Conservation (phyloP, 2,113 vertebrate genomes). For the Martes martes region DNA sequence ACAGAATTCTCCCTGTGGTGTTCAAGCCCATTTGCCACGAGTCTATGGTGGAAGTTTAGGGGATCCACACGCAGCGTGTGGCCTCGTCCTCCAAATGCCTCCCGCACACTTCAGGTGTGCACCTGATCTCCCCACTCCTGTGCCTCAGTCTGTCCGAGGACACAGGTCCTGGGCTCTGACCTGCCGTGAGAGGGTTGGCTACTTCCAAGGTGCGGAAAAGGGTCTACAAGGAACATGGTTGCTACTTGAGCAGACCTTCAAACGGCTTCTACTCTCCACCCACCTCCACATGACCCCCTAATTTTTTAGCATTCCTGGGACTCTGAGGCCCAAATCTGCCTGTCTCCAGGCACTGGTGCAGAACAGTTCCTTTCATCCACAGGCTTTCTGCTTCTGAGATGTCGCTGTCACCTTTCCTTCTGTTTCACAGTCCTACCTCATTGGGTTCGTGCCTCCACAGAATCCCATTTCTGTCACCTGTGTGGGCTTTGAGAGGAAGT, state of each 20-base stretch:
- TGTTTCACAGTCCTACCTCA: too few species aligned
- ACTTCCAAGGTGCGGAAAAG: too few species aligned
- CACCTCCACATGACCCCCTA: rapidly evolving
- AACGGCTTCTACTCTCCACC: not conserved
- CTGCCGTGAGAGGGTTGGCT: not conserved
- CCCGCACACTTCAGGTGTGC: rapidly evolving
- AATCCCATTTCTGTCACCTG: not conserved
- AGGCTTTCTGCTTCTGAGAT: not conserved
- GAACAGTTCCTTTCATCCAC: too few species aligned
- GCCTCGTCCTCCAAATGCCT: rapidly evolving
- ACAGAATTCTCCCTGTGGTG: not conserved
- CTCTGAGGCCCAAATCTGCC: not conserved
- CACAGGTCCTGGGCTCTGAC: not conserved
- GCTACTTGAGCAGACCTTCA: not conserved
- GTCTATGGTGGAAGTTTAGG: not conserved
- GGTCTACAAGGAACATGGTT: rapidly evolving
- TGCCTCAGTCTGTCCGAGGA: too few species aligned
- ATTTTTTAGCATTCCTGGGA: too few species aligned
- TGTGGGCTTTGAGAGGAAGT: not conserved
- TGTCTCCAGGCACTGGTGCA: rapidly evolving
- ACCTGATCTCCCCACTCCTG: rapidly evolving
- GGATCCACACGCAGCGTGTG: rapidly evolving
- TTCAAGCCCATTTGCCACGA: not conserved
- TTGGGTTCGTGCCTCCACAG: not conserved
- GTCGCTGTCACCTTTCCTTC: not conserved